Percentiles rank a stretch among this genome's conserved stretches.
Conservation (phyloP, 2,888 invertebrate genomes). For the Ophion obscuratus region DNA sequence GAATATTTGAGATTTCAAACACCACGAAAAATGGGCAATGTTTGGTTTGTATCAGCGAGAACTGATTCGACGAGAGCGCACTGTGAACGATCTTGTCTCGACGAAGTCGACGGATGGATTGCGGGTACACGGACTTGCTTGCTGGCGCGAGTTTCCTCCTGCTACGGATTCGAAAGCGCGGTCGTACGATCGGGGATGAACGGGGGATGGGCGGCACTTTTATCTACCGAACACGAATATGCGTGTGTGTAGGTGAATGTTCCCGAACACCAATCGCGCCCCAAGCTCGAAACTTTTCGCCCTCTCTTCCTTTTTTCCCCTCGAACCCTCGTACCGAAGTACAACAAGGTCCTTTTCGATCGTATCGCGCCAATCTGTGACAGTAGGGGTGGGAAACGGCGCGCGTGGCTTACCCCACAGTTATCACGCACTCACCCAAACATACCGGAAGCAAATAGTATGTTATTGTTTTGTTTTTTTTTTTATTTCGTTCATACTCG, state of each 20-base stretch:
- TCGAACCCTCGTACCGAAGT: not conserved
- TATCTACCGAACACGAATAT: conserved; percentile 46
- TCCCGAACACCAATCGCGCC: conserved; percentile 41
- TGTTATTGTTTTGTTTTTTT: not conserved
- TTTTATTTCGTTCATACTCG: not conserved
- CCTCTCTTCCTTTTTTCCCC: conserved; percentile 33
- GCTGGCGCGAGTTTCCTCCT: conserved; percentile 60
- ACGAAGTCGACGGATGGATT: conserved; percentile 65
- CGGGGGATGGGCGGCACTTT: conserved; percentile 54
- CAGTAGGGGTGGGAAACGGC: conserved; percentile 33
- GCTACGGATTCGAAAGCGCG: conserved; percentile 52
- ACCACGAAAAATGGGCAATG: not conserved
- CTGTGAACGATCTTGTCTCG: conserved; percentile 60
- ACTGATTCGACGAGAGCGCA: conserved; percentile 43
- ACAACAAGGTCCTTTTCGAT: conserved; percentile 37
- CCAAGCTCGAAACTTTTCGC: conserved; percentile 61
- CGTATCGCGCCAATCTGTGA: conserved; percentile 34
- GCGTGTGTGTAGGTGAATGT: conserved; percentile 14
- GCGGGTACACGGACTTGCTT: conserved; percentile 42
- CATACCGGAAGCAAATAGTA: conserved; percentile 7
- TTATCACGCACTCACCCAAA: conserved; percentile 28
- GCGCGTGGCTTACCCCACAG: conserved; percentile 26
- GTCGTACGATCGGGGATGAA: conserved; percentile 53
- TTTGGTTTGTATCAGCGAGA: not conserved
- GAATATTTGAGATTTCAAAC: not conserved